These are phyloP conservation scores for Litoditis marina DNA, from an alignment of 2,888 invertebrate genomes.

Conservation along the genomic window DNA sequence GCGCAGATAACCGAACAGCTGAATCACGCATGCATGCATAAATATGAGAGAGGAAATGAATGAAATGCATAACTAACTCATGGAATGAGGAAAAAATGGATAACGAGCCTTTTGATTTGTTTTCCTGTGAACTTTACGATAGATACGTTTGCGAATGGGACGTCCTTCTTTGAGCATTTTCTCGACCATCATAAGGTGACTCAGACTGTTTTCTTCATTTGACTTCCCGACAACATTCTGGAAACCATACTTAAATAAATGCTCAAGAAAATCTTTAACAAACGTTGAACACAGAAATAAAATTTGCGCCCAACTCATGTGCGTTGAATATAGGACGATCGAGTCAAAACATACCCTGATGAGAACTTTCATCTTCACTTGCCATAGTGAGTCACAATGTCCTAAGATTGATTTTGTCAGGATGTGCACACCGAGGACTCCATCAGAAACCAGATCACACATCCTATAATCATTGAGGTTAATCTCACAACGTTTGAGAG, in stretches of 20 bases:
- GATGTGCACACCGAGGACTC: slow-evolving; percentile 14
- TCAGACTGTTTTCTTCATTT: slow-evolving; percentile 22
- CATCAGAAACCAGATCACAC: slow-evolving; percentile 14
- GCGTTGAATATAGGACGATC: too few species aligned
- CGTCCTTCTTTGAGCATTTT: slow-evolving; percentile 17
- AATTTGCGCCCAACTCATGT: too few species aligned
- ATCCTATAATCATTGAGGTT: slow-evolving; percentile 1
- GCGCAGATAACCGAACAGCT: too few species aligned
- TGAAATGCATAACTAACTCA: too few species aligned
- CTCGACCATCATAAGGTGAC: slow-evolving; percentile 25
- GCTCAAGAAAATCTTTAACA: too few species aligned
- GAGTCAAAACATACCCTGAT: slow-evolving; percentile 17
- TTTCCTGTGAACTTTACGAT: too few species aligned
- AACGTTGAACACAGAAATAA: neutral
- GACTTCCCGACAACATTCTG: slow-evolving; percentile 17
- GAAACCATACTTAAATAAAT: too few species aligned
- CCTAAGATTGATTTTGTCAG: slow-evolving; percentile 26
- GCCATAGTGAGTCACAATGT: slow-evolving; percentile 32
- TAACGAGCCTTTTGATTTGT: too few species aligned
- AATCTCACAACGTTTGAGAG: too few species aligned
- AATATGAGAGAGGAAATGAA: too few species aligned
- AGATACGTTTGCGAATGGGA: slow-evolving; percentile 3
- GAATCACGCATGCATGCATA: too few species aligned
- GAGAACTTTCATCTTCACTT: slow-evolving; percentile 30
- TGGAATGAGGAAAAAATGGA: too few species aligned